These are phyloP conservation scores for Hesperophylax magnus DNA, from an alignment of 1,140 invertebrate genomes.

Conservation along the genomic window DNA sequence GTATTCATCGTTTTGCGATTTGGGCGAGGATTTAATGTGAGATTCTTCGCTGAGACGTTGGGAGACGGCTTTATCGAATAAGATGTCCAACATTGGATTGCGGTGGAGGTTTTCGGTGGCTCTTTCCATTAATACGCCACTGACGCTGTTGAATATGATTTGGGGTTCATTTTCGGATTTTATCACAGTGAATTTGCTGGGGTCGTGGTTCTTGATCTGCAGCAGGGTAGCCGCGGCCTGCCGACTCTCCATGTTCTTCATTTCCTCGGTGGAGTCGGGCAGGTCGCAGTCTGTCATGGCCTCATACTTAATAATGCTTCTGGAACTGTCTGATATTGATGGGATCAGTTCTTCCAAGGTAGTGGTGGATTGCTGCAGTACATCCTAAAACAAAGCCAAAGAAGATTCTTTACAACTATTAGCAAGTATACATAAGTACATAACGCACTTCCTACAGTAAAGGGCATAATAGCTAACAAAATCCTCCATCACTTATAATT, in stretches of 20 bases:
- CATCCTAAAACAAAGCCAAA: conserved; percentile 64
- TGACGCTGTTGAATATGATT: conserved; percentile 69
- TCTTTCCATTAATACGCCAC: conserved; percentile 65
- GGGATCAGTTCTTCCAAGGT: conserved; percentile 70
- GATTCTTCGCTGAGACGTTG: conserved; percentile 68
- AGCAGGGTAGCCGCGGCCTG: conserved; percentile 69
- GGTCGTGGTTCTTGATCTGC: conserved; percentile 70
- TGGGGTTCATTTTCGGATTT: conserved; percentile 64
- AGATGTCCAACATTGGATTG: conserved; percentile 69
- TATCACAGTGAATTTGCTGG: conserved; percentile 66
- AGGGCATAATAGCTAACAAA: no score
- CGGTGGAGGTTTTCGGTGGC: conserved; percentile 69
- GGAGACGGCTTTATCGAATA: conserved; percentile 69
- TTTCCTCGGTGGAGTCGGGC: conserved; percentile 69
- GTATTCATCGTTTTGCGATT: conserved; percentile 62
- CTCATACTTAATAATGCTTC: conserved; percentile 62
- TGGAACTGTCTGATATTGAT: conserved; percentile 64
- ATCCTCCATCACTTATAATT: no score
- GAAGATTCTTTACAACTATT: no score
- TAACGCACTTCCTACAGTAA: no score
- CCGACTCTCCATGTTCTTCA: conserved; percentile 69
- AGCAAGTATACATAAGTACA: no score
- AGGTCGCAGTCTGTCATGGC: conserved; percentile 65
- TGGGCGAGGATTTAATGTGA: conserved; percentile 61
- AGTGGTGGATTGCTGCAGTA: conserved; percentile 66